Evolutionary conservation across 2,888 invertebrate species (phyloP), one percentile per base, ranked within the genome.

Genomic region (Brachycybe producta): DNA sequence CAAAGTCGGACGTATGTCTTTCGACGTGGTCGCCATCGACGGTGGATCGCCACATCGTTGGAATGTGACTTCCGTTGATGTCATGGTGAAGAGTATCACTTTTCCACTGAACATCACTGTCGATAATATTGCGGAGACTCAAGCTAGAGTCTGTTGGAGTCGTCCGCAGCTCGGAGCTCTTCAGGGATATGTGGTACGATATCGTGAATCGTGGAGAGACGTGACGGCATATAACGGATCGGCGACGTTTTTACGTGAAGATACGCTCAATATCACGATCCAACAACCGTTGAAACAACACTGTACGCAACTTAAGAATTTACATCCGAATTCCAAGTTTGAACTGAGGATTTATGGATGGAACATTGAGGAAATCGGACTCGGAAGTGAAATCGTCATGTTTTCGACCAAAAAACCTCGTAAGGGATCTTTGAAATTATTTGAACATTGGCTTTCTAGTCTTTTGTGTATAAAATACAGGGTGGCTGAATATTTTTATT

Each of bases 121-220:
- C 7, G 40, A 49, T 30, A 49, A 49, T 19, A 28, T 30, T 8
- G 28, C 49, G 1, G 49, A 24, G n/a, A 40, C 40, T 19, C 27
- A 27, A 17, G 39, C 27, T 15, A 23, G 49, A 11, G 30, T 49
- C 24, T 49, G 49, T 28, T 49, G 49, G 49, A 15, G 8, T n/a
- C 36, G 28, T 2, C 40, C 49, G 3, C 19, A 39, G 7, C 24
- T 15, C n/a, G 49, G 28, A 8, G 15, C 19, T 2, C 19, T 40
- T 5, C 11, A 4, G 2, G 49, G 49, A 3, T 49, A 38, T 28
- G 13, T 49, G 13, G 28, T 49, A 27, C 40, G 39, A 8, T 49
- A 40, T 19, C 32, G 45, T 15, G 26, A 8, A 15, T 21, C 32
- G 15, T n/a, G n/a, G n/a, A n/a, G n/a, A n/a, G n/a, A n/a, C n/a